A percentile compares a stretch with the other conserved stretches of the same genome.
Evolutionary conservation across 2,797 vertebrate genomes (phyloP).

Genomic region (Sitta carolinensis): DNA sequence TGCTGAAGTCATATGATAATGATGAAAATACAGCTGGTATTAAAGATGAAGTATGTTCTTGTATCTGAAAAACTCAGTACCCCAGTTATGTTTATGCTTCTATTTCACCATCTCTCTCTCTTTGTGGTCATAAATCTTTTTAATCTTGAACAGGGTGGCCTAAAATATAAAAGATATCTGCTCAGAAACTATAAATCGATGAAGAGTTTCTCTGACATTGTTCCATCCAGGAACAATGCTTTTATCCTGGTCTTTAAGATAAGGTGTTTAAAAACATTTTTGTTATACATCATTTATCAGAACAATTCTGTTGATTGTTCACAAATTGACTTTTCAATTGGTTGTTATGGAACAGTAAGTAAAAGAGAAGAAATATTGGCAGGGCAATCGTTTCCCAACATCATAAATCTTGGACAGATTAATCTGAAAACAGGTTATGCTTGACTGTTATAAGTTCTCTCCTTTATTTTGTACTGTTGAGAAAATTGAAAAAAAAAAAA

Average conservation of each 20-base stretch:
- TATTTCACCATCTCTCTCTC: background rate
- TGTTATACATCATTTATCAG: background rate
- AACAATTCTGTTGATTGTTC: background rate
- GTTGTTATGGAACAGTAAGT: background rate
- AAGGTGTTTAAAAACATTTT: background rate
- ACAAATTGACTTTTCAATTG: conserved; percentile 19
- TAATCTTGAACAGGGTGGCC: background rate
- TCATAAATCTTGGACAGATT: background rate
- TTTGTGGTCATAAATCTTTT: background rate
- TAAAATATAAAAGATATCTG: background rate
- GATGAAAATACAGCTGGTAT: background rate
- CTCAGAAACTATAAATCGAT: background rate
- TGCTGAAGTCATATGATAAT: background rate
- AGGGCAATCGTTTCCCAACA: background rate
- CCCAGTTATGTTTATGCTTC: background rate
- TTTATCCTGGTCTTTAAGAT: background rate
- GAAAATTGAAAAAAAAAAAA: background rate
- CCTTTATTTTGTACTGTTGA: background rate
- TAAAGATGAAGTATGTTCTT: background rate
- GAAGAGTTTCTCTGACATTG: background rate
- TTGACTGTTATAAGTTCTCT: background rate
- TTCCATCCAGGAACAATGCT: background rate
- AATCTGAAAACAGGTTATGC: background rate
- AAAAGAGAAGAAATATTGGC: conserved; percentile 29
- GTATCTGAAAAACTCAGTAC: background rate